Evolutionary conservation across 2,888 invertebrate species (phyloP), one percentile per base, ranked within the genome.

Genomic region (Osmoderma eremita): DNA sequence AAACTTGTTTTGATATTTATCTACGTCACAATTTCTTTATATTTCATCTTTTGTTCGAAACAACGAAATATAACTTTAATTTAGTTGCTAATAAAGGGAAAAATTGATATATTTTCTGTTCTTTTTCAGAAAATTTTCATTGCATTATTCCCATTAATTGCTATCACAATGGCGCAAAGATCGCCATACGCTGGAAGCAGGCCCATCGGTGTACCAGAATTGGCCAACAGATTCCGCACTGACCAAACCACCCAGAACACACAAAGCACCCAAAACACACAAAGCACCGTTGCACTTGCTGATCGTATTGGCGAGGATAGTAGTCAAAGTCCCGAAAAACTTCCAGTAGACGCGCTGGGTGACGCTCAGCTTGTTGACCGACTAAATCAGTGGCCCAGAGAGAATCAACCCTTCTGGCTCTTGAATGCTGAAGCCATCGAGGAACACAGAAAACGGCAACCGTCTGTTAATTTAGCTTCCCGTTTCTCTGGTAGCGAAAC

Each of bases 371-470:
- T 89, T 2, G 82, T 91, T 0, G 85, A 90, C 45, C 81, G 88
- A n/a, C 82, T 91, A 24, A 88, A 86, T 75, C 84, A 85, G 39
- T 85, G 89, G 79, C 91, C 91, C 0, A 78, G 85, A 61, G 90
- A 91, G 70, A 83, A 89, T 49, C 87, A 88, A 70, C 92, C 92
- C 0, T 92, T 90, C 80, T 91, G 91, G 91, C 86, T 87, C 68
- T 77, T 91, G 61, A 92, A 92, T 78, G 88, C 89, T 79, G 84
- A 88, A 73, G 87, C 87, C 0, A 84, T 90, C 8, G 90, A 91
- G 76, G 85, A 83, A 0, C 83, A 87, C 4, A 84, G 87, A 30
- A 79, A 78, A 24, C 73, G 79, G 45, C 78, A 48, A 41, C 63
- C 67, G 12, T 22, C 53, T 2, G 54, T 42, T 12, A 49, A 22